Percentiles rank a stretch among this genome's conserved stretches.
phyloP scores from a whole-genome alignment of 64 coral and sea anemone species.

The Stichodactyla mertensii region DNA sequence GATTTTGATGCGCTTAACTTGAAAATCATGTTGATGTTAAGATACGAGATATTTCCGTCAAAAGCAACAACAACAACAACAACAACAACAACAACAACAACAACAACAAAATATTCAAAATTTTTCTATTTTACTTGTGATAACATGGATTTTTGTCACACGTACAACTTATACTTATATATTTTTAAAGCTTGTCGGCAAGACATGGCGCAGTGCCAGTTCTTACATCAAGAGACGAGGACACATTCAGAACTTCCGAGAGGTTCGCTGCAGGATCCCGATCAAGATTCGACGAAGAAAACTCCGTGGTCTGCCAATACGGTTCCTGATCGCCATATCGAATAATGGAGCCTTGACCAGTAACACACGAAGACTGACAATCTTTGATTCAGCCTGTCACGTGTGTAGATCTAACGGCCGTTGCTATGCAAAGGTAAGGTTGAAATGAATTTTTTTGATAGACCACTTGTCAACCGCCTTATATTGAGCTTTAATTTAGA shows the following conservation, averaged over 20 bases:
- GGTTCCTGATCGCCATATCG: slow-evolving; percentile 47
- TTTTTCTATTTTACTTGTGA: too few relatives aligned
- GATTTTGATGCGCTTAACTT: too few relatives aligned
- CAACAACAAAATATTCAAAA: too few relatives aligned
- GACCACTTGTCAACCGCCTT: neutral
- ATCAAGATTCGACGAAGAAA: slow-evolving; percentile 61
- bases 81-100: too few relatives aligned
- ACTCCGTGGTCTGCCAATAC: slow-evolving; percentile 48
- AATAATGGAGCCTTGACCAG: slow-evolving; percentile 68
- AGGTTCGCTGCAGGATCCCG: slow-evolving; percentile 66
- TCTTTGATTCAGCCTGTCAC: slow-evolving; percentile 80
- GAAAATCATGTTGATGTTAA: too few relatives aligned
- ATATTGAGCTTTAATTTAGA: too few relatives aligned
- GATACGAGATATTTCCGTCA: too few relatives aligned
- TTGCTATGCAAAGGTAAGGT: slow-evolving; percentile 63
- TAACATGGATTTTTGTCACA: too few relatives aligned
- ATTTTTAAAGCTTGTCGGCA: slow-evolving; percentile 35
- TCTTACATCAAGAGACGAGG: slow-evolving; percentile 45
- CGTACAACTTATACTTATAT: neutral
- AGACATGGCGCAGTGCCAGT: slow-evolving; percentile 51
- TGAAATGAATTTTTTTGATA: too few relatives aligned
- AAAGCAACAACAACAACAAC: too few relatives aligned
- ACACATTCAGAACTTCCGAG: slow-evolving; percentile 57
- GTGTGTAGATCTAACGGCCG: slow-evolving; percentile 52
- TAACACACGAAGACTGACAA: slow-evolving; percentile 56